A percentile compares a stretch with the other conserved stretches of the same genome.
Evolutionary conservation across 2,888 invertebrate genomes (phyloP).

Genomic region (Aplocera efformata): DNA sequence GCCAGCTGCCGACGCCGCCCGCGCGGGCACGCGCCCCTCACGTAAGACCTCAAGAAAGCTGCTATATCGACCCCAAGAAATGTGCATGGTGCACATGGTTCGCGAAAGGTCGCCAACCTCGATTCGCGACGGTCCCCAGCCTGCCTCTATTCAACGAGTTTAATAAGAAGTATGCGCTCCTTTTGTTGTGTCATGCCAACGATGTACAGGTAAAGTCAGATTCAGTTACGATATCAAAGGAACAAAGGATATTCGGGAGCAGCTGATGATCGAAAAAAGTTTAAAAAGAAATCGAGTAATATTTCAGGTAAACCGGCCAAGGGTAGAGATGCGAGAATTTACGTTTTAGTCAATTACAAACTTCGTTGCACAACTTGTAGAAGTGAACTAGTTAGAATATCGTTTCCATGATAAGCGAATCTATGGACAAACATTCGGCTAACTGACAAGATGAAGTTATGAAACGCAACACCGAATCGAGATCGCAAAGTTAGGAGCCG

Average conservation of each 20-base stretch:
- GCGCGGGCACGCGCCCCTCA: conserved; percentile 30
- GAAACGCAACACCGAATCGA: conserved; percentile 41
- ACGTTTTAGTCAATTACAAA: not conserved
- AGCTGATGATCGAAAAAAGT: conserved; percentile 30
- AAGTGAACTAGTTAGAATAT: no score
- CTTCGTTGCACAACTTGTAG: no score
- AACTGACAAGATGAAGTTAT: conserved; percentile 32
- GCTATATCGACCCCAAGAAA: conserved; percentile 3
- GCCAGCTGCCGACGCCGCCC: conserved; percentile 29
- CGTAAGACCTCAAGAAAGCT: conserved; percentile 19
- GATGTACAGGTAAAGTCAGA: conserved; percentile 22
- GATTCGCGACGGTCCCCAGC: no score
- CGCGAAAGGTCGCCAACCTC: conserved; percentile 25
- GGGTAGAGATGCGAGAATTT: conserved; percentile 15
- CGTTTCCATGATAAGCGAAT: conserved; percentile 13
- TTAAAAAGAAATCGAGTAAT: conserved; percentile 17
- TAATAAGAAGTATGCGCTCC: conserved; percentile 21
- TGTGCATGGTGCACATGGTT: conserved; percentile 16
- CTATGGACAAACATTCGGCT: conserved; percentile 31
- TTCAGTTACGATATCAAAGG: conserved; percentile 19
- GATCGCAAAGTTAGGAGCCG: conserved; percentile 44
- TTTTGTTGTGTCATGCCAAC: conserved; percentile 21
- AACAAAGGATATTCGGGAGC: conserved; percentile 27
- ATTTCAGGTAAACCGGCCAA: conserved; percentile 24
- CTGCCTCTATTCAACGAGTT: conserved; percentile 13